Evolutionary conservation across 2,113 vertebrate genomes (phyloP).

Genomic region (Trinectes maculatus): DNA sequence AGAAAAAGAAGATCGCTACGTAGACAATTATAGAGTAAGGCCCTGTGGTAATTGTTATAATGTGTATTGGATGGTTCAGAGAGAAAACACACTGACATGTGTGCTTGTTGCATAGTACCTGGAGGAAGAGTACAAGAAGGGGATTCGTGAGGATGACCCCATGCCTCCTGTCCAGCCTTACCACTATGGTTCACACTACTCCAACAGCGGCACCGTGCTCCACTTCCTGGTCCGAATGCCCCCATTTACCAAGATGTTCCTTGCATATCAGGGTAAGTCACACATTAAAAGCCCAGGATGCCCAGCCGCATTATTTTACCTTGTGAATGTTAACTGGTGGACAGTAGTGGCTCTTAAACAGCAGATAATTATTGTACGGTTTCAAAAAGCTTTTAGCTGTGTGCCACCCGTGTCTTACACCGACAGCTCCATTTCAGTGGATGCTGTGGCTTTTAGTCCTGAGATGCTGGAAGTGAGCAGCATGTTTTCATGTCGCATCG

Average conservation of each 20-base stretch:
- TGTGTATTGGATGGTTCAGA: not conserved
- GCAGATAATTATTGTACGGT: conserved; percentile 20
- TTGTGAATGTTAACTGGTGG: conserved; percentile 15
- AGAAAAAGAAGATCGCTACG: conserved; percentile 98
- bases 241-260: conserved; percentile 98
- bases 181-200: conserved; percentile 99
- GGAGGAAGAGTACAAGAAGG: conserved; percentile 97
- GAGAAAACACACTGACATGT: not conserved
- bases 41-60: not conserved
- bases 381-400: conserved; percentile 47
- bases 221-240: conserved; percentile 98
- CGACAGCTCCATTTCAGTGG: conserved; percentile 1
- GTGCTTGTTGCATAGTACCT: conserved; percentile 84
- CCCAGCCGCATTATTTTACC: too few species aligned
- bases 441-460: conserved; percentile 36
- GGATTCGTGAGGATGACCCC: conserved; percentile 94
- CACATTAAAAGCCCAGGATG: too few species aligned
- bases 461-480: conserved; percentile 11
- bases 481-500: not conserved
- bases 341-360: conserved; percentile 28
- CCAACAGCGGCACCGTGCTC: conserved; percentile 97
- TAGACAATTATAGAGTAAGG: conserved; percentile 94
- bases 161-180: conserved; percentile 98
- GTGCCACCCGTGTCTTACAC: conserved; percentile 25
- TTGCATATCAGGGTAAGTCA: conserved; percentile 93